phyloP scores from a whole-genome alignment of 2,113 vertebrate genomes.

The Thunnus maccoyii region DNA sequence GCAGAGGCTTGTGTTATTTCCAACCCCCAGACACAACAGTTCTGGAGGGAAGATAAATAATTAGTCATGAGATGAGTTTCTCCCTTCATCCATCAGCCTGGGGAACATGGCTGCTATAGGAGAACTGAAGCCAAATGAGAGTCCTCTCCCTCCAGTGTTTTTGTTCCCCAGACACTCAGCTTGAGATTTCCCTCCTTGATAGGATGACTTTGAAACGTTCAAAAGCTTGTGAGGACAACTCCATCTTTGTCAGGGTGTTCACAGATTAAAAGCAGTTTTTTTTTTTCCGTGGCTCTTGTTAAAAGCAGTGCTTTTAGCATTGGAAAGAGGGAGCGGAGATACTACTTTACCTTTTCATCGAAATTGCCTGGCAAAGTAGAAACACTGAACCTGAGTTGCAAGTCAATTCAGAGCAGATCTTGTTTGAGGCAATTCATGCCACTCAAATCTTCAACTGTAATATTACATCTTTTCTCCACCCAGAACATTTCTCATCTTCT shows the following conservation, averaged over 20 bases:
- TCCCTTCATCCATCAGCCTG: conserved; percentile 74
- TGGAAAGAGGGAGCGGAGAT: neutral
- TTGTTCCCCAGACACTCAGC: conserved; percentile 39
- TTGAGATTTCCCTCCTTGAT: conserved; percentile 49
- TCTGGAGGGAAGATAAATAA: conserved; percentile 75
- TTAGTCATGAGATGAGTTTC: conserved; percentile 77
- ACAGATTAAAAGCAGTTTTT: conserved; percentile 22
- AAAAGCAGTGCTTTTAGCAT: conserved; percentile 42
- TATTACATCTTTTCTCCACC: neutral
- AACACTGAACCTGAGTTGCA: conserved; percentile 13
- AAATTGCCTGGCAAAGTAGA: conserved; percentile 11
- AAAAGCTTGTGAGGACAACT: conserved; percentile 27
- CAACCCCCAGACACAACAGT: conserved; percentile 61
- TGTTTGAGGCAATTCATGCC: neutral
- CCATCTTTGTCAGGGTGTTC: conserved; percentile 38
- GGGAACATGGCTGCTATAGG: conserved; percentile 56
- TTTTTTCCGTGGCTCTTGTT: neutral
- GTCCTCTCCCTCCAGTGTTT: conserved; percentile 57
- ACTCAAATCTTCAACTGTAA: conserved; percentile 6
- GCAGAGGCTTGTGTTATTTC: conserved; percentile 54
- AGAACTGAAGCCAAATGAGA: conserved; percentile 55
- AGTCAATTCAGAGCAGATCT: conserved; percentile 18
- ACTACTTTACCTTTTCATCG: conserved; percentile 27
- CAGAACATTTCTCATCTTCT: conserved; percentile 7
- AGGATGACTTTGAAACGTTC: conserved; percentile 51